phyloP scores from a whole-genome alignment of 2,888 invertebrate genomes.

The Sarcophaga rosellei region DNA sequence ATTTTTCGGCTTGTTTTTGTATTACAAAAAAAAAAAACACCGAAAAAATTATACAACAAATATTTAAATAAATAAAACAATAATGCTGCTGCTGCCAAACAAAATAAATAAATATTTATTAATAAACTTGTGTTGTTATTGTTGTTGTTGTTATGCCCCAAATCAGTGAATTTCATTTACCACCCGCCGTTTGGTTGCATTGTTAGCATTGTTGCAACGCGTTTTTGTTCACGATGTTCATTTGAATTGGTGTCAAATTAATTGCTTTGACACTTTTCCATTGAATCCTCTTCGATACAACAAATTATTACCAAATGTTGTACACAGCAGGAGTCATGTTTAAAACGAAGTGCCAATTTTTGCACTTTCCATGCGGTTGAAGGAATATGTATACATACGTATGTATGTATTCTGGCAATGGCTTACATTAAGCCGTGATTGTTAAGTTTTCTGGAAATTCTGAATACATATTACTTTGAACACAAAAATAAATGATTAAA shows the following conservation, averaged over 20 bases:
- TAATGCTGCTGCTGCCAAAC: background rate
- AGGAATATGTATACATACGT: background rate
- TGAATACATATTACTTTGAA: background rate
- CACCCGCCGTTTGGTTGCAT: conserved; percentile 50
- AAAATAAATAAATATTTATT: conserved; percentile 25
- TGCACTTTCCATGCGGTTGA: conserved; percentile 41
- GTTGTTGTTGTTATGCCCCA: background rate
- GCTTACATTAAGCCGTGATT: background rate
- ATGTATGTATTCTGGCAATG: no score
- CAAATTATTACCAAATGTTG: conserved; percentile 56
- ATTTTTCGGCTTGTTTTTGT: conserved; percentile 34
- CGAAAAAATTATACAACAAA: background rate
- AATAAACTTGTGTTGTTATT: conserved; percentile 20
- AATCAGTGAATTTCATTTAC: conserved; percentile 16
- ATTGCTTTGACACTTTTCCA: conserved; percentile 75
- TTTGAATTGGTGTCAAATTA: conserved; percentile 70
- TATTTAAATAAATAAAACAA: background rate
- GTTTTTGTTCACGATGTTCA: conserved; percentile 16
- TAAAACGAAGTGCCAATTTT: conserved; percentile 60
- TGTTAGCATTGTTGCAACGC: conserved; percentile 13
- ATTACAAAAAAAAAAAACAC: background rate
- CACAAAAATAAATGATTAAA: background rate
- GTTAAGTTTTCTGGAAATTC: background rate
- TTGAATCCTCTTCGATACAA: conserved; percentile 57
- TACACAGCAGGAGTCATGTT: conserved; percentile 51